phyloP scores from a whole-genome alignment of 2,797 vertebrate species.

The Ambastaia sidthimunki region DNA sequence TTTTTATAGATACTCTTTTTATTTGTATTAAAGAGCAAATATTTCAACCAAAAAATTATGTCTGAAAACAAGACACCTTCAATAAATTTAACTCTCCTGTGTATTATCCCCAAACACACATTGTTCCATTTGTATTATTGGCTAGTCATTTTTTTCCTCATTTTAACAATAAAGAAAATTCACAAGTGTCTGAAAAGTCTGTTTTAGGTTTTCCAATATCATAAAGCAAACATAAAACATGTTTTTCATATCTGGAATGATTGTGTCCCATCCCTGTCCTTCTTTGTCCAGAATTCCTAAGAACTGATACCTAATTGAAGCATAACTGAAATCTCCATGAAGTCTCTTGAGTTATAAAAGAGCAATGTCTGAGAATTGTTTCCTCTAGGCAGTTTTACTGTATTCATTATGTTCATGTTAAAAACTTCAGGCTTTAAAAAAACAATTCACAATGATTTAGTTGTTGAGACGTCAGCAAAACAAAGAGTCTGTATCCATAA shows the following conservation, averaged over 20 bases:
- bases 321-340: neutral
- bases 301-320: neutral
- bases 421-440: neutral
- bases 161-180: slow-evolving; percentile 35
- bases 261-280: too few relatives aligned
- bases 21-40: slow-evolving; percentile 13
- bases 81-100: slow-evolving; percentile 30
- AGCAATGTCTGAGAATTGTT: neutral
- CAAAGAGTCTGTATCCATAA: slow-evolving; percentile 3
- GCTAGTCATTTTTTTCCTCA: slow-evolving; percentile 19
- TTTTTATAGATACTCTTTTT: slow-evolving; percentile 7
- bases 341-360: neutral
- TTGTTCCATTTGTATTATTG: slow-evolving; percentile 20
- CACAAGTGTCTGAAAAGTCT: slow-evolving; percentile 13
- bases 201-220: neutral
- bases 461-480: neutral
- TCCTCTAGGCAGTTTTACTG: neutral
- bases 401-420: neutral
- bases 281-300: neutral
- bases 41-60: slow-evolving; percentile 7
- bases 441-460: slow-evolving; percentile 8
- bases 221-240: neutral
- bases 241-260: neutral
- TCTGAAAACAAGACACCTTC: slow-evolving; percentile 13
- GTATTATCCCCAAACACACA: slow-evolving; percentile 24